Percentiles rank a stretch among this genome's conserved stretches.
Evolutionary conservation across 2,113 vertebrate genomes (phyloP).

Genomic region (Larimichthys crocea): DNA sequence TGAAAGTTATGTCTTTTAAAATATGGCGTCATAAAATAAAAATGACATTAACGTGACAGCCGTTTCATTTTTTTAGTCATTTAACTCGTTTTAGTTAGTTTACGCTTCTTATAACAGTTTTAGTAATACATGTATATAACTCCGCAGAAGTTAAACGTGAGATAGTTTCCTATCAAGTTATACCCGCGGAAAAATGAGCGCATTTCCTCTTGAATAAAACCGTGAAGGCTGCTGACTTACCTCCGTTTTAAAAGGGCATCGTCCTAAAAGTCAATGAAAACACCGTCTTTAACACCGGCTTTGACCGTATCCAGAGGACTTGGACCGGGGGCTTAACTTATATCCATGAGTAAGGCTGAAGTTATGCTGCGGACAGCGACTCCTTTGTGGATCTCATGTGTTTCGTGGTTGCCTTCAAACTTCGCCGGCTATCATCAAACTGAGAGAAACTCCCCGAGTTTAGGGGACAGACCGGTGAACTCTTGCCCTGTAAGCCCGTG

Average conservation of each 20-base stretch:
- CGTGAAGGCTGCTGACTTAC: constrained; percentile 46
- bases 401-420: constrained; percentile 3
- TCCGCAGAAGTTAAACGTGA: too few species aligned
- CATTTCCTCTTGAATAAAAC: neutral
- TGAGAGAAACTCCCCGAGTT: constrained; percentile 58
- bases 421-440: constrained; percentile 37
- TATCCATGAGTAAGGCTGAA: constrained; percentile 54
- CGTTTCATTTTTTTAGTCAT: neutral
- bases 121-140: too few species aligned
- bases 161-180: neutral
- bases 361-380: constrained; percentile 47
- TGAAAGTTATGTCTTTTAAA: neutral
- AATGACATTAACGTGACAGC: neutral
- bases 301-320: constrained; percentile 30
- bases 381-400: constrained; percentile 48
- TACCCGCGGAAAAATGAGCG: neutral
- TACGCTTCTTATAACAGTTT: neutral
- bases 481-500: constrained; percentile 74
- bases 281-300: constrained; percentile 20
- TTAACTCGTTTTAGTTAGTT: neutral
- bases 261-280: constrained; percentile 16
- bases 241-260: constrained; percentile 41
- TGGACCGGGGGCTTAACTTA: constrained; percentile 18
- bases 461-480: constrained; percentile 73
- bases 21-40: constrained; percentile 27